Base-by-base conservation (phyloP, 2,797 vertebrate species). In the Spatula clypeata region DNA sequence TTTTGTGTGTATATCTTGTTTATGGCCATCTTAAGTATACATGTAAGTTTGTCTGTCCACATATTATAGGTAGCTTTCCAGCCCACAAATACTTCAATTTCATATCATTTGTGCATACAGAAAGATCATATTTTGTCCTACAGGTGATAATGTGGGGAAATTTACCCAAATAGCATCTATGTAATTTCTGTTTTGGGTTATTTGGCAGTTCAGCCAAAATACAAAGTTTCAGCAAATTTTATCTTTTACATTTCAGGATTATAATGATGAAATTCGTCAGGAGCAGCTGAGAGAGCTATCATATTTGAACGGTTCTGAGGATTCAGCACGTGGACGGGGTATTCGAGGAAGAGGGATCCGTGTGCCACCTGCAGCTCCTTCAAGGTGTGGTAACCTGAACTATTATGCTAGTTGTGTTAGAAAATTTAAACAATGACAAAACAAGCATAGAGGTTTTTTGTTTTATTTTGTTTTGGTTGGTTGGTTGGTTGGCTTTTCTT, bases 191-290 rank as follows among this genome's bases (percentile, higher is more conserved):
- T 1, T 89, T 81, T 29, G n/a, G 3, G 12, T 42, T 16, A 4
- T 42, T 88, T 81, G 36, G 32, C 40, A 88, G 44, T 18, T 75
- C 60, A 90, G 11, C 5, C 13, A 77, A 83, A 89, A 45, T 18
- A 23, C 5, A 9, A 54, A 71, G 24, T 88, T 88, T 90, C 74
- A 92, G 65, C 15, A 55, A 29, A 12, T 88, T 74, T 42, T 70
- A 11, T 67, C 29, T 71, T 90, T 66, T 96, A 13, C 32, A 29
- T 96, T 96, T 86, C 81, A 98, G 99, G 99, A 99, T 97, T 99
- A 99, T 96, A 99, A 99, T 86, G 99, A 99, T 97, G 99, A 99
- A 98, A 99, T 99, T 97, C 99, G 99, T 90, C 99, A 99, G 97
- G 99, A 99, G 96, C 99, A 99, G 79, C 98, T 99, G 93, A 98